phyloP scores from a whole-genome alignment of 1,140 invertebrate species.

The Phymorhynchus buccinoides region DNA sequence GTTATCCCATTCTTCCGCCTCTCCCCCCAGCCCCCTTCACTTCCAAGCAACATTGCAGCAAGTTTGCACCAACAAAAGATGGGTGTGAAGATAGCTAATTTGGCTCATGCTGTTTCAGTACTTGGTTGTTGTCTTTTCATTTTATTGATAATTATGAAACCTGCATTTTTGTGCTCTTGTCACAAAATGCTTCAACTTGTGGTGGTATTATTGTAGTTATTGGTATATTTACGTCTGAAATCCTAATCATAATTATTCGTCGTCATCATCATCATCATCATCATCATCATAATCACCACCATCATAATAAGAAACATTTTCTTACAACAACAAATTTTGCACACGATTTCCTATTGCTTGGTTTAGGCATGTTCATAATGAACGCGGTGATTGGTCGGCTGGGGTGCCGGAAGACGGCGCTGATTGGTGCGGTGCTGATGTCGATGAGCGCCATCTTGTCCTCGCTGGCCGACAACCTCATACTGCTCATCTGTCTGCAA shows the following conservation, averaged over 20 bases:
- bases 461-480: constrained; percentile 23
- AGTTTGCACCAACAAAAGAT: too few relatives aligned
- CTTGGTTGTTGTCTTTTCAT: too few relatives aligned
- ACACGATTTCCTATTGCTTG: too few relatives aligned
- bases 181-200: neutral
- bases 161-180: neutral
- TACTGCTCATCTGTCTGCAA: constrained; percentile 25
- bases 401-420: constrained; percentile 28
- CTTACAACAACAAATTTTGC: too few relatives aligned
- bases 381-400: constrained; percentile 29
- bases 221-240: neutral
- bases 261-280: neutral
- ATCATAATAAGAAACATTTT: neutral
- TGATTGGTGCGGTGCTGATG: constrained; percentile 21
- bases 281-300: neutral
- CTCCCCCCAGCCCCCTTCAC: too few relatives aligned
- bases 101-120: neutral
- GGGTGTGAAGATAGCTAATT: neutral
- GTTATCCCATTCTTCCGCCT: neutral
- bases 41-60: too few relatives aligned
- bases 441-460: constrained; percentile 34
- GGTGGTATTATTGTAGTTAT: neutral
- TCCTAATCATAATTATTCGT: neutral
- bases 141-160: neutral
- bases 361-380: constrained; percentile 29